Evolutionary conservation across 2,797 vertebrate genomes (phyloP).

Genomic region (Alauda arvensis): DNA sequence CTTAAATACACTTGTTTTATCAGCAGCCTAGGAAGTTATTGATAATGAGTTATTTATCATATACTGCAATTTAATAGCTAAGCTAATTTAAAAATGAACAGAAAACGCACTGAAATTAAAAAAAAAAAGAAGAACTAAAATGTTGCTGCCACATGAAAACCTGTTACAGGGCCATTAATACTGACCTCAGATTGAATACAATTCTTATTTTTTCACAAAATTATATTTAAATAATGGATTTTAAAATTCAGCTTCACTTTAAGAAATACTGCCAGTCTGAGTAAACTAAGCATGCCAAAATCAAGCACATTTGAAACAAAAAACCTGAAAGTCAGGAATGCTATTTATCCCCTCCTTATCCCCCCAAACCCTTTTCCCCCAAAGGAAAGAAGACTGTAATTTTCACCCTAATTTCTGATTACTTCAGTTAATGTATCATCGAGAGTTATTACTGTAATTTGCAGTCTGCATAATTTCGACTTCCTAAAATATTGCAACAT

Average conservation of each 20-base stretch:
- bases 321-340: not conserved
- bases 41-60: not conserved
- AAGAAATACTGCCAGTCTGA: not conserved
- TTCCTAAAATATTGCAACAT: slow-evolving; percentile 7
- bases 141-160: not conserved
- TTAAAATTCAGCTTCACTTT: not conserved
- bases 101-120: not conserved
- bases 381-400: not conserved
- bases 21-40: not conserved
- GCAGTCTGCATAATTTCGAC: not conserved
- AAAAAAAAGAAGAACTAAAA: not conserved
- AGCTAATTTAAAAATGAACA: not conserved
- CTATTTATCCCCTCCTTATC: not conserved
- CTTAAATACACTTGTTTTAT: slow-evolving; percentile 5
- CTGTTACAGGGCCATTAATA: not conserved
- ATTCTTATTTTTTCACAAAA: not conserved
- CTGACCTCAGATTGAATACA: not conserved
- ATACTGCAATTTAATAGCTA: not conserved
- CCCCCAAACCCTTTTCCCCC: not conserved
- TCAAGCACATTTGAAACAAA: not conserved
- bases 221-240: not conserved
- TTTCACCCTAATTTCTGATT: not conserved
- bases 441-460: not conserved
- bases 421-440: not conserved
- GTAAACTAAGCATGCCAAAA: not conserved